Base-by-base conservation (phyloP, 2,888 invertebrate genomes). In the Drosophila nr. perissopoda region DNA sequence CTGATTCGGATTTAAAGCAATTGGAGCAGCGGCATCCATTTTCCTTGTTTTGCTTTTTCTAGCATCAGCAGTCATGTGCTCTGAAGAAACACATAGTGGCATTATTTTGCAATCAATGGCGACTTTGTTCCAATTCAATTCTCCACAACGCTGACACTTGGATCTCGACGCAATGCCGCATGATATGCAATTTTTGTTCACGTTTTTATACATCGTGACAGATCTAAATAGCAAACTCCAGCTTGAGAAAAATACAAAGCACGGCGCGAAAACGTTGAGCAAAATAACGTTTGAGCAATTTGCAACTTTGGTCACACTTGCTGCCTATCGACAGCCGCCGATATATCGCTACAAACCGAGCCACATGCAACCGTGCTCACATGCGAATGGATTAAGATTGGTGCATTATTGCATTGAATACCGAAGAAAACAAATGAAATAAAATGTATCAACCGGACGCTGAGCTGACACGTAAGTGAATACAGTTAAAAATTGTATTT, bases 71-170 rank as follows among this genome's bases (percentile, higher is more conserved):
- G 21, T 52, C 0, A 29, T 10, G 10, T 10, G 8, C 10, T 29
- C 48, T 7, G 21, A 16, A 11, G 13, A 6, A 6, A 72, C 40
- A 27, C 58, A 27, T 2, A 64, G n/a, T 80, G 89, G 57, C 76
- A 72, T 76, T 11, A 42, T 11, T 34, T 18, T 59, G 56, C 78
- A 81, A 29, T 61, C 10, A 27, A 87, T 82, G 48, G 87, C 89
- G 0, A 21, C 21, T 0, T 31, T 52, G 40, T 31, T 59, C 57
- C 87, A 89, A 34, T 89, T 79, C 2, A 58, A 51, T 10, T 85
- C 85, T 1, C 25, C 56, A 36, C 89, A 87, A 2, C 85, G 80
- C 31, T 85, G 71, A 51, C 89, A 89, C 73, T 70, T 73, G 6
- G 71, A 29, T 2, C 0, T 1, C 0, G 78, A 11, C 1, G 7